Evolutionary conservation across 2,113 vertebrate genomes (phyloP), one percentile per base, ranked within the genome.

Genomic region (Hemibagrus wyckioides): DNA sequence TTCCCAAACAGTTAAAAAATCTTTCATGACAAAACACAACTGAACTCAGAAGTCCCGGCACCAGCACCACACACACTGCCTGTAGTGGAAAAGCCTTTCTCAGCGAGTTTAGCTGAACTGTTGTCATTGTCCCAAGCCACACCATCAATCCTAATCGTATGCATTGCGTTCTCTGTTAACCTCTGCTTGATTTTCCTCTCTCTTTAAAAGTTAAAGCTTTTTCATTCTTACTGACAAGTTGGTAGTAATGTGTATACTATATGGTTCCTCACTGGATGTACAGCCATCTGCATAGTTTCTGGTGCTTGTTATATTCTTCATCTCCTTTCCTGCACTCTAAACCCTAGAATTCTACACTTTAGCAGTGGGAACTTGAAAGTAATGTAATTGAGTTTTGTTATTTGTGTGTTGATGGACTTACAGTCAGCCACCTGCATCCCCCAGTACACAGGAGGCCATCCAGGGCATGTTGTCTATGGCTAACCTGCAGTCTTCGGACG

Each of bases 391-490:
- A 93, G 91, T 94, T 92, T 94, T 94, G 90, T 94, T 94, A 92
- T 95, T 93, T 90, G 33, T 81, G 48, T 91, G 93, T 95, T 93
- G 92, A 92, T 93, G 89, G 90, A 93, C 92, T 94, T 95, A 90
- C 94, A 99, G 98, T 94, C 98, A 99, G 95, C 98, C 98, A 86
- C 98, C 98, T 83, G 98, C 98, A 92, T 99, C 98, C 89, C 98
- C 98, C 94, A 99, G 98, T 95, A 99, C 98, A 4, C 98, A 99
- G 93, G 98, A 99, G 95, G 98, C 98, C 89, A 99, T 99, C 95
- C 98, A 99, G 96, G 98, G 98, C 93, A 99, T 99, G 98, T 94
- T 99, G 85, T 99, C 98, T 39, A 99, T 99, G 98, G 98, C 98
- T 92, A 99, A 99, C 94, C 96, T 99, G 92, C 97, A 97, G 90